phyloP scores from a whole-genome alignment of 2,888 invertebrate genomes.

The Melangyna quadrimaculata region DNA sequence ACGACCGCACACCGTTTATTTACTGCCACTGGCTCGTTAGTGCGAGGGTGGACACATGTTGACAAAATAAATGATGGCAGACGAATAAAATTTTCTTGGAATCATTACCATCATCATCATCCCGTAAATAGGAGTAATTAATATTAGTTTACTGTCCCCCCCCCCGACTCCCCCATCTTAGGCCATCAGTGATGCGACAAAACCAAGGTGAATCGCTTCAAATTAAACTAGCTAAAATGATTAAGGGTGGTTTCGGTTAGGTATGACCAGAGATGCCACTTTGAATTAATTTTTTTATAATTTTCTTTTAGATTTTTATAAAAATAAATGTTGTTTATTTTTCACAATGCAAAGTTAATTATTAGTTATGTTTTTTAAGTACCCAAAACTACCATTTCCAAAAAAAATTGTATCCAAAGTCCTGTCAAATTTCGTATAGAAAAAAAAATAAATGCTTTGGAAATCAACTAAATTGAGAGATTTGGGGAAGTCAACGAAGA shows the following conservation, averaged over 20 bases:
- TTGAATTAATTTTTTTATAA: neutral
- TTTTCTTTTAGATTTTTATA: neutral
- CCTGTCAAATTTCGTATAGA: no score
- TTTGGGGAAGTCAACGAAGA: no score
- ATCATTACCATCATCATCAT: slow-evolving; percentile 8
- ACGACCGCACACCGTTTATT: neutral
- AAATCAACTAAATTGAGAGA: no score
- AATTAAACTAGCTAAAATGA: slow-evolving; percentile 42
- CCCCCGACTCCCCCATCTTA: neutral
- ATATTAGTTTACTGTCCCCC: slow-evolving; percentile 29
- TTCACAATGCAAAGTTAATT: no score
- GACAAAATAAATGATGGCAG: slow-evolving; percentile 10
- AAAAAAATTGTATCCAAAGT: no score
- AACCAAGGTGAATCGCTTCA: slow-evolving; percentile 20
- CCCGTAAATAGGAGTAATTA: slow-evolving; percentile 20
- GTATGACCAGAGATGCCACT: neutral
- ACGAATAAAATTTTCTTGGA: slow-evolving; percentile 25
- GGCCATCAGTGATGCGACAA: slow-evolving; percentile 2
- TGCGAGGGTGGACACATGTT: slow-evolving; percentile 22
- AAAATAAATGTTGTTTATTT: no score
- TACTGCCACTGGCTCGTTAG: slow-evolving; percentile 26
- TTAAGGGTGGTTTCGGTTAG: neutral
- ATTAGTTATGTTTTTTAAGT: no score
- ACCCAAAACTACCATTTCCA: no score
- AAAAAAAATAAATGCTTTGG: no score